Evolutionary conservation across 2,888 invertebrate genomes (phyloP).

Genomic region (Trichogramma evanescens): DNA sequence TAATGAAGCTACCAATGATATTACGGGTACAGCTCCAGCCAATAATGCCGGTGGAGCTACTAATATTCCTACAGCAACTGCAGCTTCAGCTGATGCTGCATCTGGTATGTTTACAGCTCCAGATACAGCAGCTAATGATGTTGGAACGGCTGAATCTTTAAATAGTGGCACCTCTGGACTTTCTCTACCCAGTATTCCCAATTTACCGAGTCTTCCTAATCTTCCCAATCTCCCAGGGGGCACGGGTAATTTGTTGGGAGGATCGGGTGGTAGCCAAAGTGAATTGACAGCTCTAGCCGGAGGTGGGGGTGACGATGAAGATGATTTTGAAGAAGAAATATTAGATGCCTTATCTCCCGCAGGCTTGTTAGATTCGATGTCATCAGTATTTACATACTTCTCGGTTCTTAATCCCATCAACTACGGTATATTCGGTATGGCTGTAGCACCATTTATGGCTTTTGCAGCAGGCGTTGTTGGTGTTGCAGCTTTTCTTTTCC

Average conservation of each 20-base stretch:
- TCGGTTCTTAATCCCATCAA: slow-evolving; percentile 55
- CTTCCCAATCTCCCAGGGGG: slow-evolving; percentile 7
- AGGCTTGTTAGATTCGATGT: slow-evolving; percentile 51
- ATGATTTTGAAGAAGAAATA: slow-evolving; percentile 51
- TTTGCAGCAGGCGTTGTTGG: slow-evolving; percentile 59
- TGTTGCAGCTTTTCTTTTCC: slow-evolving; percentile 57
- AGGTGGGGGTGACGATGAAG: slow-evolving; percentile 33
- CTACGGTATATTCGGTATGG: slow-evolving; percentile 55
- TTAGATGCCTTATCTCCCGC: slow-evolving; percentile 40
- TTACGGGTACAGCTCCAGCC: slow-evolving; percentile 1
- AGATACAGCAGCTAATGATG: not conserved
- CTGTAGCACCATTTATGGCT: slow-evolving; percentile 59
- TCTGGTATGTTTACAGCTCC: slow-evolving; percentile 6
- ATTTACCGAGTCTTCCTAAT: slow-evolving; percentile 12
- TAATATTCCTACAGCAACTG: slow-evolving; percentile 8
- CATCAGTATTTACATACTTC: slow-evolving; percentile 52
- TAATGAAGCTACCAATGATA: slow-evolving; percentile 1
- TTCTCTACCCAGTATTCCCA: slow-evolving; percentile 11
- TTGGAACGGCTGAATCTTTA: slow-evolving; percentile 18
- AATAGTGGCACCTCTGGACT: slow-evolving; percentile 14
- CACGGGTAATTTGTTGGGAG: not conserved
- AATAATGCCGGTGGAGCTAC: not conserved
- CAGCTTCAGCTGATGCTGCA: slow-evolving; percentile 1
- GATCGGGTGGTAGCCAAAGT: not conserved
- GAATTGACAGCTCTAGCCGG: not conserved